Evolutionary conservation across 2,888 invertebrate genomes (phyloP).

Genomic region (Doris montereyensis): DNA sequence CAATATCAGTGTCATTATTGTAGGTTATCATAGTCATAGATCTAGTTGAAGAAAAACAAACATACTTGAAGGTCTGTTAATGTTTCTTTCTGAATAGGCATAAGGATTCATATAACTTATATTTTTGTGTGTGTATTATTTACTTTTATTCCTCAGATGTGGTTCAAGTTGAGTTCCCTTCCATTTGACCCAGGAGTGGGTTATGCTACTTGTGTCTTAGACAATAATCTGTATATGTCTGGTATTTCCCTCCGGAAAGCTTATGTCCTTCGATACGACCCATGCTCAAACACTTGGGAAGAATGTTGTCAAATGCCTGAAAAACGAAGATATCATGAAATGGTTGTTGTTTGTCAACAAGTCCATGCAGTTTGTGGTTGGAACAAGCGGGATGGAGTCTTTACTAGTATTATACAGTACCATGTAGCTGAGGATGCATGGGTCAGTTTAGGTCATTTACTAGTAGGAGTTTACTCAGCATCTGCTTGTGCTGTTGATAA

Average conservation of each 20-base stretch:
- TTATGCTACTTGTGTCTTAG: slow-evolving; percentile 48
- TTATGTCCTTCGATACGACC: slow-evolving; percentile 48
- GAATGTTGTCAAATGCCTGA: slow-evolving; percentile 49
- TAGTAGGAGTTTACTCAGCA: slow-evolving; percentile 48
- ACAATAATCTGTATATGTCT: slow-evolving; percentile 49
- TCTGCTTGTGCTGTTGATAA: slow-evolving; percentile 47
- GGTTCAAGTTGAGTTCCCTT: slow-evolving; percentile 47
- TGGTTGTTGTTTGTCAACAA: slow-evolving; percentile 44
- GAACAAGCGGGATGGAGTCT: slow-evolving; percentile 47
- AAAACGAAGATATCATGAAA: slow-evolving; percentile 47
- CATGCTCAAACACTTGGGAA: slow-evolving; percentile 44
- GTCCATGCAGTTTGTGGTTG: slow-evolving; percentile 51
- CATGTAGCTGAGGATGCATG: slow-evolving; percentile 43
- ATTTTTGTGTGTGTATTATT: too few relatives aligned
- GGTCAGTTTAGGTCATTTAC: slow-evolving; percentile 44
- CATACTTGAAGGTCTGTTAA: too few relatives aligned
- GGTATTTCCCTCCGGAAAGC: slow-evolving; percentile 46
- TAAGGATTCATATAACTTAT: too few relatives aligned
- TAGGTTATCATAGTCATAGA: too few relatives aligned
- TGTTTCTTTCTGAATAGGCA: too few relatives aligned
- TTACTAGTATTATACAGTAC: slow-evolving; percentile 46
- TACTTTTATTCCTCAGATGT: slow-evolving; percentile 39
- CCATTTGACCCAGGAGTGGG: slow-evolving; percentile 50
- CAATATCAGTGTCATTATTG: too few relatives aligned
- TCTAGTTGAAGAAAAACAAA: too few relatives aligned